These are phyloP conservation scores for Frankliniella fusca DNA, from an alignment of 2,888 invertebrate genomes.

Conservation along the genomic window DNA sequence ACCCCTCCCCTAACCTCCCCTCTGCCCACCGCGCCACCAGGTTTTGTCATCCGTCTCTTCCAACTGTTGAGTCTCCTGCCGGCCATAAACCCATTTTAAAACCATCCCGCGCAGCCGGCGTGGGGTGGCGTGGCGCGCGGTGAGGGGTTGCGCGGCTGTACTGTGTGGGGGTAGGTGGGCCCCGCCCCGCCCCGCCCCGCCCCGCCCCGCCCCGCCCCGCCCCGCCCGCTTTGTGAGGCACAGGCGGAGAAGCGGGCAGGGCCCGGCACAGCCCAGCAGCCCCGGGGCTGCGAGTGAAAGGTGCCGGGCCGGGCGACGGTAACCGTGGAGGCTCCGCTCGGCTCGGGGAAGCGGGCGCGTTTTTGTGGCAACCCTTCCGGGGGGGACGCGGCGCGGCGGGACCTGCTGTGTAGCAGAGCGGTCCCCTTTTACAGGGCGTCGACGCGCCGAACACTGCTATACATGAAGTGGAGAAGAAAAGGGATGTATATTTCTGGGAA, in stretches of 20 bases:
- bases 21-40: constrained; percentile 27
- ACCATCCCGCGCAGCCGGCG: constrained; percentile 11
- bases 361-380: too few species aligned
- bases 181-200: neutral
- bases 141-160: neutral
- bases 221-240: neutral
- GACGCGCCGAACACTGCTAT: too few species aligned
- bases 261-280: neutral
- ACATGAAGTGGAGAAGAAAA: too few species aligned
- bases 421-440: too few species aligned
- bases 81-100: constrained; percentile 26
- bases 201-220: neutral
- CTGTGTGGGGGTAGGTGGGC: neutral
- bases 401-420: too few species aligned
- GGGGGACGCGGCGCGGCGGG: too few species aligned
- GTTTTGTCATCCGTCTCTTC: constrained; percentile 32
- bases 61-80: constrained; percentile 24
- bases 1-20: neutral
- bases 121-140: neutral
- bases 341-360: too few species aligned
- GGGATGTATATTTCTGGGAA: too few species aligned
- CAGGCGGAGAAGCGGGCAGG: too few species aligned
- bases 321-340: too few species aligned
- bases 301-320: neutral
- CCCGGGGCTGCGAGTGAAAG: neutral